Conservation (phyloP, 2,888 invertebrate genomes). For the Ceratothoa steindachneri region DNA sequence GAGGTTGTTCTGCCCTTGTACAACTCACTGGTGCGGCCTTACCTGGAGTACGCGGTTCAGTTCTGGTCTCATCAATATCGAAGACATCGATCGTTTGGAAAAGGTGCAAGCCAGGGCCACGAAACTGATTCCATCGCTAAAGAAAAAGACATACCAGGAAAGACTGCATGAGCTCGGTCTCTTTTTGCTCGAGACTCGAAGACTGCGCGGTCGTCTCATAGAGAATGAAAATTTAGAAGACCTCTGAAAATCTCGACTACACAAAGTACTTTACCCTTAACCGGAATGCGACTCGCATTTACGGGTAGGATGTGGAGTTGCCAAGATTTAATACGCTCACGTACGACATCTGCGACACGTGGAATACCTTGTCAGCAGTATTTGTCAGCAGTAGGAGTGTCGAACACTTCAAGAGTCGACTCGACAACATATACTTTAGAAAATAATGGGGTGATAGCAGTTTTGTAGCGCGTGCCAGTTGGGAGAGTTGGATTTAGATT, state of each 20-base stretch:
- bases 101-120: neutral
- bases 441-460: too few species aligned
- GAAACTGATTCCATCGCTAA: neutral
- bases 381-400: neutral
- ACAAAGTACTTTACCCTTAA: neutral
- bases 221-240: neutral
- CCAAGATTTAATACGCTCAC: neutral
- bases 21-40: slow-evolving; percentile 1
- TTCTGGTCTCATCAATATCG: neutral
- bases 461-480: too few species aligned
- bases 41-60: slow-evolving; percentile 4
- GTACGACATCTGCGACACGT: neutral
- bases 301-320: neutral
- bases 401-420: too few species aligned
- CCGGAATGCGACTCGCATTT: neutral
- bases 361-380: neutral
- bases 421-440: too few species aligned
- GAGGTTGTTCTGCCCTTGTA: slow-evolving; percentile 5
- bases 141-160: neutral
- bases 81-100: slow-evolving; percentile 10
- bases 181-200: slow-evolving; percentile 1
- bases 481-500: too few species aligned
- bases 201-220: neutral
- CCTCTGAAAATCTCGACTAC: neutral
- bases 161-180: neutral